Evolutionary conservation across 2,888 invertebrate genomes (phyloP).

Genomic region (Plagodis dolabraria): DNA sequence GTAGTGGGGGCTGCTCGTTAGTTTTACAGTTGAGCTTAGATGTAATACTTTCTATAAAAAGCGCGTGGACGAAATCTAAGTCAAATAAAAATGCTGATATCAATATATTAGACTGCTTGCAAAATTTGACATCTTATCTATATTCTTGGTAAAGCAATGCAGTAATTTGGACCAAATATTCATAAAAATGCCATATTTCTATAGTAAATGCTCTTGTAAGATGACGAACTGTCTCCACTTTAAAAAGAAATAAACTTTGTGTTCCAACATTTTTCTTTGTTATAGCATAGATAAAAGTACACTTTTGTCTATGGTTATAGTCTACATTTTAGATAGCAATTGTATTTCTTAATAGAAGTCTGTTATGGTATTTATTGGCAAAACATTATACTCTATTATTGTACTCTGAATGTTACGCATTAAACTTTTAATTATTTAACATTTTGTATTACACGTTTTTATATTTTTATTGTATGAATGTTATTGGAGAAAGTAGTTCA

Average conservation of each 20-base stretch:
- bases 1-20: conserved; percentile 18
- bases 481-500: conserved; percentile 46
- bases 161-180: too few relatives aligned
- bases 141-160: too few relatives aligned
- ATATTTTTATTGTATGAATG: conserved; percentile 48
- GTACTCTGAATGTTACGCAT: conserved; percentile 37
- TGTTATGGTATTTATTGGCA: conserved; percentile 76
- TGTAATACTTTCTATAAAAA: too few relatives aligned
- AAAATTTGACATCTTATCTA: too few relatives aligned
- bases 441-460: conserved; percentile 42
- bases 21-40: neutral
- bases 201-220: neutral
- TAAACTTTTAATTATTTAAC: conserved; percentile 6
- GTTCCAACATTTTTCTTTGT: conserved; percentile 9
- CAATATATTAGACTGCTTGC: too few relatives aligned
- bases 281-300: conserved; percentile 43
- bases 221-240: conserved; percentile 11
- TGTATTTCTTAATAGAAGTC: conserved; percentile 27
- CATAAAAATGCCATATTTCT: too few relatives aligned
- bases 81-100: too few relatives aligned
- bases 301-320: too few relatives aligned
- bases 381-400: conserved; percentile 67
- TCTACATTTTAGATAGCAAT: conserved; percentile 59
- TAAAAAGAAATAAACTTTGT: conserved; percentile 31
- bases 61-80: too few relatives aligned